A percentile compares a stretch with the other conserved stretches of the same genome.
phyloP scores from a whole-genome alignment of 35 echinoderm and acorn worm species.

The Antedon bifida region DNA sequence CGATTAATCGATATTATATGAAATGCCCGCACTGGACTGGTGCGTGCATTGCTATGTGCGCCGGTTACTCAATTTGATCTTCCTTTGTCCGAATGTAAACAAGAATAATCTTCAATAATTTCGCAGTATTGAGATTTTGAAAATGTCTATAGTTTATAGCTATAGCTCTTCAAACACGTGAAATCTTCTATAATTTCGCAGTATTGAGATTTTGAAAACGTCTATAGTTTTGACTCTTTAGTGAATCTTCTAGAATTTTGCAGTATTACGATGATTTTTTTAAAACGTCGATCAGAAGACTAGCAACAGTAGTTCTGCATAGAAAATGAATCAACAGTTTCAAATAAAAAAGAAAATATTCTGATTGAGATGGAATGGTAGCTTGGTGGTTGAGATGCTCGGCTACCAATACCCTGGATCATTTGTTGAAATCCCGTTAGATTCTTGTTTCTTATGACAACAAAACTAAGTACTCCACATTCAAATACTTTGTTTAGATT shows the following conservation, averaged over 20 bases:
- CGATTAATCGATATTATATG: background rate
- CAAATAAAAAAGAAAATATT: no score
- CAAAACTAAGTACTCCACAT: no score
- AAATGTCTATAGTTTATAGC: background rate
- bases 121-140: background rate
- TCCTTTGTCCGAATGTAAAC: background rate
- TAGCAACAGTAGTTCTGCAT: no score
- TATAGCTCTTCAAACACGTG: background rate
- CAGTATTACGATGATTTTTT: background rate
- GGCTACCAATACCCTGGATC: no score
- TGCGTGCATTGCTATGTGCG: background rate
- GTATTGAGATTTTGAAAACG: background rate
- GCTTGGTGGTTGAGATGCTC: no score
- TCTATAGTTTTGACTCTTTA: background rate
- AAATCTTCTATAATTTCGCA: background rate
- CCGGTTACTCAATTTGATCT: background rate
- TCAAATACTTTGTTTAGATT: no score
- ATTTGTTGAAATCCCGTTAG: no score
- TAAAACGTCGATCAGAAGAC: background rate
- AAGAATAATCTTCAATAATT: background rate
- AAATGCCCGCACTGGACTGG: background rate
- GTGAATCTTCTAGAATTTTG: background rate
- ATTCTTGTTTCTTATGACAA: no score
- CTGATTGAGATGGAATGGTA: no score
- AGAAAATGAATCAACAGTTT: no score